These are phyloP conservation scores for Cyaniris semiargus DNA, from an alignment of 2,888 invertebrate genomes.

Conservation along the genomic window DNA sequence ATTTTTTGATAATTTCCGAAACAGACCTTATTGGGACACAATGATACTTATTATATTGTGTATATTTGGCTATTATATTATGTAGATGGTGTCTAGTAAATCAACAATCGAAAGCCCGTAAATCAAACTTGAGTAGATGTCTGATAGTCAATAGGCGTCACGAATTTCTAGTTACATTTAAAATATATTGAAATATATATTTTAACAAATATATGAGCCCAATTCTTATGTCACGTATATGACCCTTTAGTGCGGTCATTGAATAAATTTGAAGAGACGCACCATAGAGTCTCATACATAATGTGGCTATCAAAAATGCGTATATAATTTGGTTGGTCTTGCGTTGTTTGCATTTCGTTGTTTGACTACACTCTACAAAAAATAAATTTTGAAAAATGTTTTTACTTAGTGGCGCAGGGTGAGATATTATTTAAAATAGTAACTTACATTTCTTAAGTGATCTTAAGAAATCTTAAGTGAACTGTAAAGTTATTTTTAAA, in stretches of 20 bases:
- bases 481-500: not conserved
- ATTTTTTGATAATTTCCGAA: not conserved
- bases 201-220: constrained; percentile 1
- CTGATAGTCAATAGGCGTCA: not conserved
- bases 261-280: not conserved
- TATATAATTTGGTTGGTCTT: not conserved
- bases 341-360: not conserved
- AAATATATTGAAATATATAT: constrained; percentile 19
- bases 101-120: constrained; percentile 9
- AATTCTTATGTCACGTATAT: constrained; percentile 22
- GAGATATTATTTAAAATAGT: no score
- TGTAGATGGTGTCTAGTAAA: not conserved
- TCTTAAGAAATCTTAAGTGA: no score
- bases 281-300: not conserved
- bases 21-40: constrained; percentile 4
- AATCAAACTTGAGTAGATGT: not conserved
- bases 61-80: constrained; percentile 14
- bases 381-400: no score
- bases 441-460: no score
- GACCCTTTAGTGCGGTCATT: constrained; percentile 19
- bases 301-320: not conserved
- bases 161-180: constrained; percentile 6
- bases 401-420: no score
- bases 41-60: constrained; percentile 14
- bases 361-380: no score